Evolutionary conservation across 2,888 invertebrate genomes (phyloP), one percentile per base, ranked within the genome.

Genomic region (Fragum sueziense): DNA sequence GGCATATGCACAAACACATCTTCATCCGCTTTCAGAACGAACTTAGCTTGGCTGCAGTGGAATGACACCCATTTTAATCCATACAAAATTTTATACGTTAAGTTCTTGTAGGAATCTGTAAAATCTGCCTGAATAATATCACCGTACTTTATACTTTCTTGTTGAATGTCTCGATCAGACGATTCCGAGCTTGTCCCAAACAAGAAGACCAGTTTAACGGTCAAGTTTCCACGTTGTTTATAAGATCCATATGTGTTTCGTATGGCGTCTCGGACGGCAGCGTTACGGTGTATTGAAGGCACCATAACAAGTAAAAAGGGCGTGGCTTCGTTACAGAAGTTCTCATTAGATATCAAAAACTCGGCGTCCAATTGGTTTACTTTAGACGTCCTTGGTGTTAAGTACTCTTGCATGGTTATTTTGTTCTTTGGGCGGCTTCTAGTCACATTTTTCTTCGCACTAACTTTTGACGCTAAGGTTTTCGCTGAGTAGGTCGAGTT

Each of bases 241-340:
- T 51, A 85, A 17, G 81, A 80, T 14, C 87, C 86, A 79, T 87
- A 88, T 4, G 88, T 87, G 14, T 79, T 68, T 29, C 89, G 76
- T 22, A 89, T 86, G 1, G 84, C 85, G 14, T 85, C 68, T 41
- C 89, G 74, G 11, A 83, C 76, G 14, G 70, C 67, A 7, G 47
- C 20, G 59, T 88, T 83, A 6, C 79, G 61, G 17, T 78, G 82
- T n/a, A 80, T 70, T 0, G 88, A 84, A 6, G 86, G 86, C 1
- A 89, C 84, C 11, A 87, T 54, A 2, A 88, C 81, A 9, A 89
- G 71, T 47, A 87, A 71, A 59, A 82, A 87, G n/a, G 83, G 82
- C 0, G 74, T 62, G 9, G 29, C 34, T 1, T 34, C 34, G 25
- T 70, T 61, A 69, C 86, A 87, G 25, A 87, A 75, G 14, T 74